Percentiles rank a stretch among this genome's conserved stretches.
Conservation (phyloP, 2,797 vertebrate species). For the Notoglanidium macrostoma region DNA sequence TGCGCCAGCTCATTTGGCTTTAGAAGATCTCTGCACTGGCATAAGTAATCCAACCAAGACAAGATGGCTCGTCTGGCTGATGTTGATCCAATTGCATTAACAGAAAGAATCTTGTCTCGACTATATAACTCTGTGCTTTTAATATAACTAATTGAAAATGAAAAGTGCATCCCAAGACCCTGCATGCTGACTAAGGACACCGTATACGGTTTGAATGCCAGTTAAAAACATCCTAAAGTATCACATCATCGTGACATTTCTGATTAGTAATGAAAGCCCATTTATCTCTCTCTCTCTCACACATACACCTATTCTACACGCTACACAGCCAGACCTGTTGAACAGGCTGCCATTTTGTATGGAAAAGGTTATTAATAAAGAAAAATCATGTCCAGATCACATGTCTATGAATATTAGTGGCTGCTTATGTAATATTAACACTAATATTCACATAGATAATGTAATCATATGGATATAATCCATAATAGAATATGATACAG, state of each 20-base stretch:
- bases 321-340: neutral
- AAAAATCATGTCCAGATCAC: neutral
- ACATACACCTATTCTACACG: neutral
- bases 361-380: constrained; percentile 16
- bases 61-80: constrained; percentile 16
- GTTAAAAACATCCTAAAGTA: constrained; percentile 9
- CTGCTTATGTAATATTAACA: constrained; percentile 15
- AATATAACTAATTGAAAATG: neutral
- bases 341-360: constrained; percentile 22
- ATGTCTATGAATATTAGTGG: constrained; percentile 5
- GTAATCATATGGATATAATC: neutral
- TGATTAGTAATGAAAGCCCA: constrained; percentile 7
- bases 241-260: neutral
- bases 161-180: neutral
- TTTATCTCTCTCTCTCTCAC: neutral
- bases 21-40: constrained; percentile 15
- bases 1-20: constrained; percentile 41
- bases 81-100: constrained; percentile 10
- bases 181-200: neutral
- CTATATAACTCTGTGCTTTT: neutral
- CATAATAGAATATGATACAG: neutral
- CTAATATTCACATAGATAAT: neutral
- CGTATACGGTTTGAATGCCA: neutral
- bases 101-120: neutral
- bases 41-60: constrained; percentile 3